A percentile compares a stretch with the other conserved stretches of the same genome.
phyloP scores from a whole-genome alignment of 2,888 invertebrate genomes.

The Leptopilina drosophilae region DNA sequence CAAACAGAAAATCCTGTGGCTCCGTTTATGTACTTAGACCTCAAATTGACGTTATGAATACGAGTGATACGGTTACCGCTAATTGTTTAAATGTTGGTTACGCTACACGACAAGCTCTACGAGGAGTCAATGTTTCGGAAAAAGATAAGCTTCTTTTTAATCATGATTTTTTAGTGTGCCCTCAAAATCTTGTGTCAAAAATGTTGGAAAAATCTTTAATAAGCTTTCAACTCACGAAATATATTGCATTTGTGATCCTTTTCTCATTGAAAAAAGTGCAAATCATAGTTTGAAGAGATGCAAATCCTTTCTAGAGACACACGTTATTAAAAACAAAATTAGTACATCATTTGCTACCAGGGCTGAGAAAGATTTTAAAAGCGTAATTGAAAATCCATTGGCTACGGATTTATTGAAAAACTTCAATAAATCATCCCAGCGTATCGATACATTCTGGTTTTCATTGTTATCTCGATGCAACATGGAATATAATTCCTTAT shows the following conservation, averaged over 20 bases:
- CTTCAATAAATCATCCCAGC: not conserved
- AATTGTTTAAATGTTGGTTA: conserved; percentile 39
- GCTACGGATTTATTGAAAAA: not conserved
- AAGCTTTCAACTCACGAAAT: not conserved
- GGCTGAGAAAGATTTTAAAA: not conserved
- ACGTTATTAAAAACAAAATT: not conserved
- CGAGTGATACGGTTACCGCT: conserved; percentile 2
- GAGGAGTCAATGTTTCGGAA: conserved; percentile 4
- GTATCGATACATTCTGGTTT: conserved; percentile 3
- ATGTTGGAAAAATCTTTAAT: conserved; percentile 4
- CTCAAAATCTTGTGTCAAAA: not conserved
- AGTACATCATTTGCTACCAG: not conserved
- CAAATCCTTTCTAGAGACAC: not conserved
- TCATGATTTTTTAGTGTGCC: not conserved
- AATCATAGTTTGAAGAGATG: not conserved
- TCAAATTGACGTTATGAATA: conserved; percentile 32
- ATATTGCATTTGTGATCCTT: not conserved
- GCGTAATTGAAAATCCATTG: not conserved
- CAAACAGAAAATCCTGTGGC: conserved; percentile 38
- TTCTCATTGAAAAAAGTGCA: not conserved
- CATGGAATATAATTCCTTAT: conserved; percentile 25
- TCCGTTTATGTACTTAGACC: conserved; percentile 48
- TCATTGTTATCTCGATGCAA: conserved; percentile 8
- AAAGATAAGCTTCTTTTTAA: conserved; percentile 4
- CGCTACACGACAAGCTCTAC: conserved; percentile 17